Evolutionary conservation across 2,113 vertebrate genomes (phyloP).

Genomic region (Tragelaphus buxtoni): DNA sequence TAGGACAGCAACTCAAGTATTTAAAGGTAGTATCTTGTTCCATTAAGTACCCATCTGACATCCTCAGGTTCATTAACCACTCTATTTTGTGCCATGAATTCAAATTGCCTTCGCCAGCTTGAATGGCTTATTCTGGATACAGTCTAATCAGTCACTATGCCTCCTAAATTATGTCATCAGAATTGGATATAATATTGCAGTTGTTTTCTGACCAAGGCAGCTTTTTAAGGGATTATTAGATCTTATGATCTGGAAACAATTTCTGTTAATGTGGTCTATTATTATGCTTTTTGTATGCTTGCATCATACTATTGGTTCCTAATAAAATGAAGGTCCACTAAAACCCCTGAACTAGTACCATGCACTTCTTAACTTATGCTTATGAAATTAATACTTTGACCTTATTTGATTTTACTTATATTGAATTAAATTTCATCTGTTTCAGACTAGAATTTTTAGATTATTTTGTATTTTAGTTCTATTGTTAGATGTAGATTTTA

Average conservation of each 20-base stretch:
- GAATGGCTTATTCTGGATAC: not conserved
- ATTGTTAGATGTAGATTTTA: slow-evolving; percentile 1
- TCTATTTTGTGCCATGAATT: not conserved
- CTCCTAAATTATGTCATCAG: not conserved
- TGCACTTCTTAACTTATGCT: not conserved
- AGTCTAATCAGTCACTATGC: not conserved
- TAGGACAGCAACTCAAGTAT: not conserved
- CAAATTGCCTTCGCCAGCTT: not conserved
- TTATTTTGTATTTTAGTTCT: not conserved
- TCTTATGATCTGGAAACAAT: not conserved
- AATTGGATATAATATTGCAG: not conserved
- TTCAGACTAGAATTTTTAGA: not conserved
- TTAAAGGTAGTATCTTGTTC: not conserved
- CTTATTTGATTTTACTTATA: not conserved
- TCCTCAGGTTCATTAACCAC: not conserved
- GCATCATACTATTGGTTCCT: not conserved
- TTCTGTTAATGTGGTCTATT: not conserved
- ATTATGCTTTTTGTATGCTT: not conserved
- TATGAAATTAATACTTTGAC: not conserved
- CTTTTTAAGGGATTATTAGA: not conserved
- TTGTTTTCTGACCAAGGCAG: not conserved
- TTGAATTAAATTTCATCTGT: not conserved
- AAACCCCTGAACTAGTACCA: not conserved
- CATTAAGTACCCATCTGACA: not conserved
- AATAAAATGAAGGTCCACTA: not conserved